Evolutionary conservation across 2,797 vertebrate genomes (phyloP).

Genomic region (Aphelocoma californica): DNA sequence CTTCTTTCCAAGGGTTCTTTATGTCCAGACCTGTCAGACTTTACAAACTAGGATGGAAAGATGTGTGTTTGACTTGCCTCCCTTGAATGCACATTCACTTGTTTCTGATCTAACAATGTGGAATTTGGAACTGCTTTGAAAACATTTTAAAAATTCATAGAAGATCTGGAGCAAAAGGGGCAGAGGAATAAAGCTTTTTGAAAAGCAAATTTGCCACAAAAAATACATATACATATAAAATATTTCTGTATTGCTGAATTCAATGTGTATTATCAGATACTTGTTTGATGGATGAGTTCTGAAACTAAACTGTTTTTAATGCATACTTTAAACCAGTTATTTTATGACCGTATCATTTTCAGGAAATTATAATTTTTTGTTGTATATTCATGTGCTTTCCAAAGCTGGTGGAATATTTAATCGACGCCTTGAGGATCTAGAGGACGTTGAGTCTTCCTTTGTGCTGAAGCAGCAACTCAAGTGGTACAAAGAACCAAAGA

Average conservation of each 20-base stretch:
- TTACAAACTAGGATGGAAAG: constrained; percentile 1
- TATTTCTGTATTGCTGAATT: not conserved
- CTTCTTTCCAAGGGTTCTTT: constrained; percentile 38
- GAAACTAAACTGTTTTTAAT: not conserved
- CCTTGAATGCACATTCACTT: not conserved
- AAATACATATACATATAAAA: not conserved
- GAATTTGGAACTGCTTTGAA: not conserved
- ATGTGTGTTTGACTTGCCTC: not conserved
- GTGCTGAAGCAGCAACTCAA: not conserved
- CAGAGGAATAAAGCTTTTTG: not conserved
- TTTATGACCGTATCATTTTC: not conserved
- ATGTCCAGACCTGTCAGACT: not conserved
- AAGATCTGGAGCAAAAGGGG: not conserved
- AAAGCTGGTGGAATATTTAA: not conserved
- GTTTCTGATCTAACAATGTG: not conserved
- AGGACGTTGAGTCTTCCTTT: not conserved
- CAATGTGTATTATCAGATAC: not conserved
- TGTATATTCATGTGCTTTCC: not conserved
- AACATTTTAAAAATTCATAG: not conserved
- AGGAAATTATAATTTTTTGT: not conserved
- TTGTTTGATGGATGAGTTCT: not conserved
- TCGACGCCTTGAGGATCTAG: not conserved
- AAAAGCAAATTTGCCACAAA: not conserved
- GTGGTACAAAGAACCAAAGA: not conserved
- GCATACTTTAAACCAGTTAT: not conserved